Evolutionary conservation across 2,113 vertebrate genomes (phyloP).

Genomic region (Ammodramus savannarum): DNA sequence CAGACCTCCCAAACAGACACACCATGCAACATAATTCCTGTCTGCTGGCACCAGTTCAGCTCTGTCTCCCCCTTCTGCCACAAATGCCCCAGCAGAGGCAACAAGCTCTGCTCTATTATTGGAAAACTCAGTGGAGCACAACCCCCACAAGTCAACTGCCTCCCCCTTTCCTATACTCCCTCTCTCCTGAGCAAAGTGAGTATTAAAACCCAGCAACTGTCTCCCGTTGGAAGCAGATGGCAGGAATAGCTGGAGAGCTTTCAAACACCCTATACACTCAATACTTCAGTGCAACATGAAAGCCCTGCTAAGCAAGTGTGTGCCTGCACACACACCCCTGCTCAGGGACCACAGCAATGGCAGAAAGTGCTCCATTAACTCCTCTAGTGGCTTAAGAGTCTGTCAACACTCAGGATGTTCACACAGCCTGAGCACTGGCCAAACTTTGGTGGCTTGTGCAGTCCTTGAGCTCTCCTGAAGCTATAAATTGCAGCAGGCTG

Average conservation of each 20-base stretch:
- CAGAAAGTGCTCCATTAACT: slow-evolving; percentile 18
- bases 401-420: neutral
- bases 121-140: slow-evolving; percentile 14
- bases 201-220: slow-evolving; percentile 40
- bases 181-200: neutral
- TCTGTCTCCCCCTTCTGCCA: neutral
- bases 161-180: neutral
- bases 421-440: neutral
- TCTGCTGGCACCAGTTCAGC: slow-evolving; percentile 26
- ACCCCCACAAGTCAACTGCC: neutral
- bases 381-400: slow-evolving; percentile 6
- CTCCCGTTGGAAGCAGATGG: slow-evolving; percentile 32
- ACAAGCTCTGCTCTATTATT: neutral
- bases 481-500: slow-evolving; percentile 17
- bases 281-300: neutral
- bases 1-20: neutral
- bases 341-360: neutral
- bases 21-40: neutral
- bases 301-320: neutral
- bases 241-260: slow-evolving; percentile 51
- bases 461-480: slow-evolving; percentile 7
- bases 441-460: neutral
- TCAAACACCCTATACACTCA: slow-evolving; percentile 21
- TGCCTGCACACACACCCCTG: neutral
- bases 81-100: slow-evolving; percentile 31